Conservation (phyloP, 2,113 vertebrate genomes). For the Xerus inauris region DNA sequence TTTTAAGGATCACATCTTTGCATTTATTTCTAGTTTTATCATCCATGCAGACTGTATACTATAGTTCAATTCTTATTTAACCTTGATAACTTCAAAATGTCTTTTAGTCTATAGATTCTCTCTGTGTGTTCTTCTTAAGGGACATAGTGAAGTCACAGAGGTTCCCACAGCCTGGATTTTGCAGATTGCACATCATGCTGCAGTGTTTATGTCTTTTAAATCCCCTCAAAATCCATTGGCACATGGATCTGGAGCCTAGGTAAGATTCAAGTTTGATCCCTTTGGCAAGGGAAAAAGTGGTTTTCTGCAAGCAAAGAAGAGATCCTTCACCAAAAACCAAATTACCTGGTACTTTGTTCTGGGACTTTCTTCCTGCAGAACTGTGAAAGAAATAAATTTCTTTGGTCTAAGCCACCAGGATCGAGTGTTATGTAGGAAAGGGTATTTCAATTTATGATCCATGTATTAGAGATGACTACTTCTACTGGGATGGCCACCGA, state of each 20-base stretch:
- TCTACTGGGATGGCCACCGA: neutral
- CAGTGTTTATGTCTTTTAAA: neutral
- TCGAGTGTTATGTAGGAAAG: neutral
- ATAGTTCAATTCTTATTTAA: neutral
- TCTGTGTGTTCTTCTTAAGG: neutral
- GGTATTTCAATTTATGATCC: neutral
- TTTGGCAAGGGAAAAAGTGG: neutral
- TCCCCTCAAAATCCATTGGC: neutral
- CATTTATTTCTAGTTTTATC: neutral
- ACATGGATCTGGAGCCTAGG: neutral
- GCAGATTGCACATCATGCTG: neutral
- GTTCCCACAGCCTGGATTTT: neutral
- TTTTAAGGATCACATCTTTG: neutral
- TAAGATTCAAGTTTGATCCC: neutral
- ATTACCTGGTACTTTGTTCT: neutral
- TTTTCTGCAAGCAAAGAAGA: neutral
- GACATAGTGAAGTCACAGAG: neutral
- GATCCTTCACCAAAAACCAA: neutral
- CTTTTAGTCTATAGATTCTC: neutral
- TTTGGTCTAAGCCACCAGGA: neutral
- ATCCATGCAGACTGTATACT: neutral
- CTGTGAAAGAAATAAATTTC: neutral
- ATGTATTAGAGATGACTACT: neutral
- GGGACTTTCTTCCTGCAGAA: neutral
- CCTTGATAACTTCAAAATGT: neutral